phyloP scores from a whole-genome alignment of 35 echinoderm and acorn worm genomes.

The Lytechinus variegatus region DNA sequence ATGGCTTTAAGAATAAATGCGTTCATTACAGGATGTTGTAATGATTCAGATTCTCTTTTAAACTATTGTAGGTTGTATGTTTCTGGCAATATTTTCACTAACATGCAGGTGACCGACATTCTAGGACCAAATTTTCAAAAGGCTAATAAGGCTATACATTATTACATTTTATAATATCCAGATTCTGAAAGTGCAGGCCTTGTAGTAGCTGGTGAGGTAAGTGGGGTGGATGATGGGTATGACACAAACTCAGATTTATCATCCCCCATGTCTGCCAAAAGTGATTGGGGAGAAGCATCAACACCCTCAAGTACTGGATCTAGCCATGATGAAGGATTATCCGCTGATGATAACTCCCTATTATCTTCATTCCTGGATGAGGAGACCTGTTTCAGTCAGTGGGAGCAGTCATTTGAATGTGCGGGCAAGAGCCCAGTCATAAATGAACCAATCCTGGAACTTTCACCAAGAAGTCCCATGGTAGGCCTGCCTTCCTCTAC shows the following conservation, averaged over 20 bases:
- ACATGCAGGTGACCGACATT: background rate
- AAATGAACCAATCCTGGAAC: background rate
- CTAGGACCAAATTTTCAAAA: constrained; percentile 17
- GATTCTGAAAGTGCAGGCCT: constrained; percentile 64
- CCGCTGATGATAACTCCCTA: constrained; percentile 54
- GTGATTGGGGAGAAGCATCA: constrained; percentile 45
- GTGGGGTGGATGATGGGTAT: constrained; percentile 48
- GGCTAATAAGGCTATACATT: constrained; percentile 35
- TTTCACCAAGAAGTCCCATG: constrained; percentile 55
- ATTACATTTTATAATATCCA: constrained; percentile 72
- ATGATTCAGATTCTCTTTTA: background rate
- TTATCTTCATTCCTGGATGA: constrained; percentile 49
- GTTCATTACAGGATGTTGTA: background rate
- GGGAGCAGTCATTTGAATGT: constrained; percentile 29
- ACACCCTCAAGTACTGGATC: constrained; percentile 46
- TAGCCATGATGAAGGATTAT: constrained; percentile 4
- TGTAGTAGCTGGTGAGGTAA: constrained; percentile 53
- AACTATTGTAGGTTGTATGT: background rate
- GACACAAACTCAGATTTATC: constrained; percentile 34
- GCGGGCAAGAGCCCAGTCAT: background rate
- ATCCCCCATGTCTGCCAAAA: constrained; percentile 63
- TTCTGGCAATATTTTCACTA: background rate
- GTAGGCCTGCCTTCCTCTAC: constrained; percentile 18
- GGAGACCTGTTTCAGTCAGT: constrained; percentile 21
- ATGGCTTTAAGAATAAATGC: background rate